These are phyloP conservation scores for Ceramica pisi DNA, from an alignment of 2,888 invertebrate species.

Conservation along the genomic window DNA sequence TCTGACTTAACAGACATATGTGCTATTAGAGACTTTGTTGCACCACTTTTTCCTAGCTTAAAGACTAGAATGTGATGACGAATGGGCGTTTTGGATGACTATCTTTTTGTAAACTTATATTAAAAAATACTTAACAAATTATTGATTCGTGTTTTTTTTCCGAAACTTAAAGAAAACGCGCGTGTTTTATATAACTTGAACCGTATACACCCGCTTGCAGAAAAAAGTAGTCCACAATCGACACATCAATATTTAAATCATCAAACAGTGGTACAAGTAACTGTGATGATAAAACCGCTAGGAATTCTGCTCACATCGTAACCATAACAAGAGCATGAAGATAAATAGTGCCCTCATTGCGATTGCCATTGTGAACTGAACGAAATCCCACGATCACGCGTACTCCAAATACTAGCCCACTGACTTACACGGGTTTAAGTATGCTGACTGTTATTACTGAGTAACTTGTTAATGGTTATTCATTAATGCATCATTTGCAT, in stretches of 20 bases:
- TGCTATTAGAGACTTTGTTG: too few relatives aligned
- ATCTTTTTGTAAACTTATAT: too few relatives aligned
- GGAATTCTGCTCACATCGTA: conserved; percentile 56
- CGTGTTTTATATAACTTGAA: too few relatives aligned
- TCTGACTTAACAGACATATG: too few relatives aligned
- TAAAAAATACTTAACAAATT: too few relatives aligned
- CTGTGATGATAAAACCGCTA: conserved; percentile 57
- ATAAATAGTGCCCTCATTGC: conserved; percentile 53
- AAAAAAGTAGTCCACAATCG: background rate
- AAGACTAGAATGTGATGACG: too few relatives aligned
- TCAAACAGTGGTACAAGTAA: conserved; percentile 32
- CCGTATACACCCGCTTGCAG: background rate
- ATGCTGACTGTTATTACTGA: conserved; percentile 42
- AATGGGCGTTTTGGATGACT: too few relatives aligned
- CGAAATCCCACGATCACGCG: conserved; percentile 54
- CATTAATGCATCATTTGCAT: conserved; percentile 15
- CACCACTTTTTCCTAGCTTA: too few relatives aligned
- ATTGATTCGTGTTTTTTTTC: too few relatives aligned
- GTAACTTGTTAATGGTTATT: conserved; percentile 32
- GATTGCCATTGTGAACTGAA: conserved; percentile 45
- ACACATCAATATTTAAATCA: conserved; percentile 13
- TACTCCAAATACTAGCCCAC: conserved; percentile 48
- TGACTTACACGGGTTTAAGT: conserved; percentile 38
- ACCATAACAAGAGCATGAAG: conserved; percentile 40
- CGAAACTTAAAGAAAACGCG: too few relatives aligned